Percentiles rank a stretch among this genome's conserved stretches.
Conservation (phyloP, 2,888 invertebrate species). For the Ennomos quercinarius region DNA sequence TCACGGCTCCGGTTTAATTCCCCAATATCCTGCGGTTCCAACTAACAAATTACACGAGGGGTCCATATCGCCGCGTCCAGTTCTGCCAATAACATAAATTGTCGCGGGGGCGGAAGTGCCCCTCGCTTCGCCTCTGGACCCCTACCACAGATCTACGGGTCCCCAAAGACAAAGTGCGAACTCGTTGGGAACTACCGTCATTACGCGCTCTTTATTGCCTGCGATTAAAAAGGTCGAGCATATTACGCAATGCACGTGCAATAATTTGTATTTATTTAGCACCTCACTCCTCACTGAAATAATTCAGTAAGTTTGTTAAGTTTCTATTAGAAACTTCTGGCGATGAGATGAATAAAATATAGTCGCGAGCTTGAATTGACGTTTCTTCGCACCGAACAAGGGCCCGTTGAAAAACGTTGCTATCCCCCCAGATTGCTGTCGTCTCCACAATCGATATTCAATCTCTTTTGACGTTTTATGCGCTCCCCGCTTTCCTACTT, state of each 20-base stretch:
- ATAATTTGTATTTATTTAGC: conserved; percentile 22
- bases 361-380: conserved; percentile 23
- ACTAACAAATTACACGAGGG: conserved; percentile 83
- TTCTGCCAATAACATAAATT: conserved; percentile 83
- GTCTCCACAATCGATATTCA: conserved; percentile 84
- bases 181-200: conserved; percentile 18
- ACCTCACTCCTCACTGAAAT: conserved; percentile 9
- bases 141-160: conserved; percentile 36
- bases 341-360: conserved; percentile 16
- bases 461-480: conserved; percentile 82
- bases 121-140: conserved; percentile 44
- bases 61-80: conserved; percentile 76
- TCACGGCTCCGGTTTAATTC: conserved; percentile 79
- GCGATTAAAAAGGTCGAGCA: conserved; percentile 15
- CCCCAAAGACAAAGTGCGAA: conserved; percentile 29
- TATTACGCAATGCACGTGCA: conserved; percentile 10
- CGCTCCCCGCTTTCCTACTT: conserved; percentile 79
- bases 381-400: conserved; percentile 11
- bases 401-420: conserved; percentile 14
- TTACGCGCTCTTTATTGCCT: conserved; percentile 22
- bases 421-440: conserved; percentile 69
- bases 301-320: conserved; percentile 3
- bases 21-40: conserved; percentile 81
- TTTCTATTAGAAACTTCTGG: not conserved
- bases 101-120: conserved; percentile 76